Base-by-base conservation (phyloP, 1,140 invertebrate genomes). In the Drosophila watanabei region DNA sequence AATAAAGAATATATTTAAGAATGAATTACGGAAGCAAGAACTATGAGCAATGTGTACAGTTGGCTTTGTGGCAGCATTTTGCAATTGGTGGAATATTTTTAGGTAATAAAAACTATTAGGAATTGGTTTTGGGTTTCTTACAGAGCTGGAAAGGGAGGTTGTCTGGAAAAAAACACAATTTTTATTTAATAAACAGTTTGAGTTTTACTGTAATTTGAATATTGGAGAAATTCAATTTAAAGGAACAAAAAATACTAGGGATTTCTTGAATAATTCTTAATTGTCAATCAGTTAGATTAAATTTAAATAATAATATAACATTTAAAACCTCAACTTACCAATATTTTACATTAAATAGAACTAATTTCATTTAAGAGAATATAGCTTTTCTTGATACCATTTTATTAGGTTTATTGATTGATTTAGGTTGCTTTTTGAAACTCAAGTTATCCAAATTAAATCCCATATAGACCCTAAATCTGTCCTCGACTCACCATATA, bases 31-130 rank as follows among this genome's bases (percentile, higher is more conserved):
- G 5, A 32, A 28, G 18, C 39, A 68, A 24, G 13, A 33, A 20
- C 9, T 28, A 10, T 20, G 58, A 63, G 24, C 33, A 52, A 32
- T n/a, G n/a, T 56, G 7, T 20, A 51, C 3, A 43, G 13, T 5
- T 49, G 9, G 58, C 33, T 51, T 85, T 68, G 63, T 60, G 78
- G 63, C 30, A 79, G 77, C 70, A 83, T 86, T 84, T 90, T 85
- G 86, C 65, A 77, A 77, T 82, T 69, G 54, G 9, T 52, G 33
- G 32, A 62, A 72, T 35, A 28, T 1, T n/a, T 30, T 51, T 68
- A 48, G 62, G 79, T 45, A 57, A 14, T 33, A 9, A 57, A 30
- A 33, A 33, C 32, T 43, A 43, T 37, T 39, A 56, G 8, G 4
- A 30, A 9, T 28, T 35, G 5, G 32, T 61, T 37, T 11, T 7